These are phyloP conservation scores for Cyrtodaria siliqua DNA, from an alignment of 2,888 invertebrate genomes.

Conservation along the genomic window DNA sequence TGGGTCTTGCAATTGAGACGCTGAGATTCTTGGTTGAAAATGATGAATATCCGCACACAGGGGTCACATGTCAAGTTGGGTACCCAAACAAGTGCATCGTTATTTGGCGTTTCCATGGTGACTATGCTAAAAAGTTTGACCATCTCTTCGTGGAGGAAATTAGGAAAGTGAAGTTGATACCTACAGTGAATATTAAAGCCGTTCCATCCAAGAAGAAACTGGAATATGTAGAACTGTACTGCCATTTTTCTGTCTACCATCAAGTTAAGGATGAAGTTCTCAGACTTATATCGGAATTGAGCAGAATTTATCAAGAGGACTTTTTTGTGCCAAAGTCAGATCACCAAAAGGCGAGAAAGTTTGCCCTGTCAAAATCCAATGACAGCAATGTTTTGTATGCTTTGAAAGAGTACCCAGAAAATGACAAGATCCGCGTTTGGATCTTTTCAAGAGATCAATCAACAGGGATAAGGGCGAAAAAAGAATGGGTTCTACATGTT, in stretches of 20 bases:
- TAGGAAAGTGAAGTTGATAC: conserved; percentile 35
- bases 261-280: conserved; percentile 44
- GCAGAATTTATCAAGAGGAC: conserved; percentile 49
- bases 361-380: conserved; percentile 42
- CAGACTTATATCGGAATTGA: conserved; percentile 40
- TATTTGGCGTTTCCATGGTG: conserved; percentile 62
- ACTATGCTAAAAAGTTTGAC: conserved; percentile 60
- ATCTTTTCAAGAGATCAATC: conserved; percentile 52
- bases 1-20: conserved; percentile 51
- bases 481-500: conserved; percentile 56
- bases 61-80: conserved; percentile 60
- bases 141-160: conserved; percentile 56
- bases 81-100: conserved; percentile 57
- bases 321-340: conserved; percentile 57
- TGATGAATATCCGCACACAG: conserved; percentile 51
- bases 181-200: conserved; percentile 55
- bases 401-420: conserved; percentile 48
- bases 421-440: conserved; percentile 53
- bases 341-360: conserved; percentile 48
- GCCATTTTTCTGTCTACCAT: conserved; percentile 51
- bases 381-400: conserved; percentile 56
- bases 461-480: conserved; percentile 46
- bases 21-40: conserved; percentile 59
- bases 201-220: conserved; percentile 53
- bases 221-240: conserved; percentile 56